These are phyloP conservation scores for Urocynchramus pylzowi DNA, from an alignment of 2,113 vertebrate genomes.

Conservation along the genomic window DNA sequence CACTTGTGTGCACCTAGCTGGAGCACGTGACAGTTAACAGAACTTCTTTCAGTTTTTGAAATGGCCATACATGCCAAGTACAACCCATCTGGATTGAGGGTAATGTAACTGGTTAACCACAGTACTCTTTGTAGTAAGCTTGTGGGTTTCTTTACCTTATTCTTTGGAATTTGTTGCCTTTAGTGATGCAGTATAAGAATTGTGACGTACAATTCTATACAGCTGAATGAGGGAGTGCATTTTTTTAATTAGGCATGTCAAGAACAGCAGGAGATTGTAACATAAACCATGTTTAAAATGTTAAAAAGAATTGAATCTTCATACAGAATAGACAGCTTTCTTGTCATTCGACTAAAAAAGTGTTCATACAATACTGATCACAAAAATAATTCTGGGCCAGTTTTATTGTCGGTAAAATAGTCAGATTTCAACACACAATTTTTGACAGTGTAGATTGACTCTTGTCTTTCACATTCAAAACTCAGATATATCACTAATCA, in stretches of 20 bases:
- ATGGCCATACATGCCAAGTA: neutral
- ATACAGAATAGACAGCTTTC: neutral
- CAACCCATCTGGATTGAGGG: neutral
- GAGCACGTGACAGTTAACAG: neutral
- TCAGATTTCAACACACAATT: neutral
- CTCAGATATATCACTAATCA: neutral
- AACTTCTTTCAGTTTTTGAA: neutral
- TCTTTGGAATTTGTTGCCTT: neutral
- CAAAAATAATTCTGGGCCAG: neutral
- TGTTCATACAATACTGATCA: neutral
- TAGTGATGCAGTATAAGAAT: neutral
- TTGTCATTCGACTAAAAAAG: neutral
- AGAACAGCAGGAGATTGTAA: neutral
- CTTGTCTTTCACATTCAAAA: neutral
- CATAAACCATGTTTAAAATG: neutral
- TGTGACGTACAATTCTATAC: neutral
- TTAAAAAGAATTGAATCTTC: neutral
- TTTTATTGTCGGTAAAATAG: neutral
- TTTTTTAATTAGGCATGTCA: neutral
- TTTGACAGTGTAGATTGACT: neutral
- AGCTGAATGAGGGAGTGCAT: neutral
- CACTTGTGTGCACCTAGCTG: neutral
- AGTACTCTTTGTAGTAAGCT: neutral
- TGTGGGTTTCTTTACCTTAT: neutral
- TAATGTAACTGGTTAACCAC: neutral